Percentiles rank a stretch among this genome's conserved stretches.
phyloP scores from a whole-genome alignment of 2,888 invertebrate species.

The Cremastinae sp. region DNA sequence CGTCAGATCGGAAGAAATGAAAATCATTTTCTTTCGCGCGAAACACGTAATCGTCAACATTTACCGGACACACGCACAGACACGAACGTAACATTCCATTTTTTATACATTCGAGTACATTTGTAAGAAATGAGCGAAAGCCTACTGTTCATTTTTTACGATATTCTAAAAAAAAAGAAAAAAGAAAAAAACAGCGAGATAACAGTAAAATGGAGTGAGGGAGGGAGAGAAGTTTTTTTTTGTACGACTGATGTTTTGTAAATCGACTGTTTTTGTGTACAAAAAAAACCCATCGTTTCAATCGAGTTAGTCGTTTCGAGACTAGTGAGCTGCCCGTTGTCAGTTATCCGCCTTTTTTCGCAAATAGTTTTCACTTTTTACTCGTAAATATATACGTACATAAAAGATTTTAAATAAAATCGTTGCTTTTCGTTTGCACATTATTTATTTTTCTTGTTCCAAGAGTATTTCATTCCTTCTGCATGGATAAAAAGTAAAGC shows the following conservation, averaged over 20 bases:
- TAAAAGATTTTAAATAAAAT: no score
- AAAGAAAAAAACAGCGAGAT: no score
- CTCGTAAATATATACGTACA: no score
- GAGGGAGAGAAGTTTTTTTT: constrained; percentile 5
- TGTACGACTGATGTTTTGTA: constrained; percentile 13
- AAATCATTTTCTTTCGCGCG: constrained; percentile 24
- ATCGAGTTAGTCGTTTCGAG: background rate
- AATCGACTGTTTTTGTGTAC: background rate
- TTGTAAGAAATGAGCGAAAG: constrained; percentile 53
- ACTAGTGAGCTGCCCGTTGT: constrained; percentile 23
- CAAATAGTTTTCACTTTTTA: constrained; percentile 21
- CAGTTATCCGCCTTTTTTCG: constrained; percentile 11
- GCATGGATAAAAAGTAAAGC: background rate
- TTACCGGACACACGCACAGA: constrained; percentile 15
- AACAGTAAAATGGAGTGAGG: no score
- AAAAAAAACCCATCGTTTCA: background rate
- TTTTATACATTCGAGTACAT: constrained; percentile 53
- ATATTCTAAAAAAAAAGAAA: constrained; percentile 8
- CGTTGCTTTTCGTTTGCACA: no score
- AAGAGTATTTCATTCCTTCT: no score
- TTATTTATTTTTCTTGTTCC: no score
- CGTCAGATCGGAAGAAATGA: constrained; percentile 35
- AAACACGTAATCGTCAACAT: constrained; percentile 5
- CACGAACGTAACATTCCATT: constrained; percentile 59
- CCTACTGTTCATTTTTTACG: constrained; percentile 51